Evolutionary conservation across 2,113 vertebrate genomes (phyloP).

Genomic region (Gopherus evgoodei): DNA sequence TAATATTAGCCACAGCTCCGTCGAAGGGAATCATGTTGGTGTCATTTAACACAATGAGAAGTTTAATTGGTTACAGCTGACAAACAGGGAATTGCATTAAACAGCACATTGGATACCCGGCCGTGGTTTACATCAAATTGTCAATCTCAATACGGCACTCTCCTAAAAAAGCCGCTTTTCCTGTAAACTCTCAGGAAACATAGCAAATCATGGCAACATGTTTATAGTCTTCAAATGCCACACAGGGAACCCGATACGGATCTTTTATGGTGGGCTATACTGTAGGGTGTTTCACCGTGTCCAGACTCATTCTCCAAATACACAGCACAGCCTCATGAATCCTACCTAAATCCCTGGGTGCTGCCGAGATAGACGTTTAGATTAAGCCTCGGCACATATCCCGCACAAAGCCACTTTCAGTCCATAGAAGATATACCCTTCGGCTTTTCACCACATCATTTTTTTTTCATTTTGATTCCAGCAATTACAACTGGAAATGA

Average conservation of each 20-base stretch:
- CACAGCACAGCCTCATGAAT: constrained; percentile 30
- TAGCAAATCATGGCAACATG: constrained; percentile 79
- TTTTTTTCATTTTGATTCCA: background rate
- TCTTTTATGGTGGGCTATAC: constrained; percentile 70
- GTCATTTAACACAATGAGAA: constrained; percentile 72
- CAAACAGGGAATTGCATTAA: constrained; percentile 66
- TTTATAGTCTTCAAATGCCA: constrained; percentile 81
- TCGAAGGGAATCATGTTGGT: constrained; percentile 55
- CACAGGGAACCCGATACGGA: constrained; percentile 72
- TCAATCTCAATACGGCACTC: constrained; percentile 80
- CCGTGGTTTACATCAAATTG: constrained; percentile 86
- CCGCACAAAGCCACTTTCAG: constrained; percentile 22
- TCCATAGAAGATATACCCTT: background rate
- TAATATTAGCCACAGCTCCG: constrained; percentile 12
- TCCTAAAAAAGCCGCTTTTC: constrained; percentile 58
- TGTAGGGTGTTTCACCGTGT: constrained; percentile 48
- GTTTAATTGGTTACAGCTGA: constrained; percentile 79
- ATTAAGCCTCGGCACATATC: background rate
- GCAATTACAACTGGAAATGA: background rate
- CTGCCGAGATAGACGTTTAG: background rate
- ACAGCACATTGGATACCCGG: constrained; percentile 69
- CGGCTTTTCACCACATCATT: background rate
- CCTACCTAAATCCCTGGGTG: background rate
- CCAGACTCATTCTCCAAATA: constrained; percentile 75
- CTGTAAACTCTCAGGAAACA: constrained; percentile 74